Conservation (phyloP, 2,113 vertebrate species). For the Numenius arquata region DNA sequence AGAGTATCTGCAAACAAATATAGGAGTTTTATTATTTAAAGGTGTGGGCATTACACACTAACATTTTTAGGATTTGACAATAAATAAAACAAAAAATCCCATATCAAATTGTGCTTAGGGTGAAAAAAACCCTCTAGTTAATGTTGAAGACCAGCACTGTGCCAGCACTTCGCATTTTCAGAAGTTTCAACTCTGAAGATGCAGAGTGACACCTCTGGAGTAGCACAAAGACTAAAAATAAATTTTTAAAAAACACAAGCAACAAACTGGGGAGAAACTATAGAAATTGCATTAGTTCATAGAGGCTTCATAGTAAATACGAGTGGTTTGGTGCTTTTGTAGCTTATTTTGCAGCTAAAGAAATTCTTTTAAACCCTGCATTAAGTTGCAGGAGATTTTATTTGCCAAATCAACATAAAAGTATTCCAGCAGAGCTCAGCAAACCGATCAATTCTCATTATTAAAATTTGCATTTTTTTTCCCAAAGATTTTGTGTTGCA, state of each 20-base stretch:
- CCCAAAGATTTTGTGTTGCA: not conserved
- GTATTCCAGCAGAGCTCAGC: not conserved
- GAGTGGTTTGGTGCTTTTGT: not conserved
- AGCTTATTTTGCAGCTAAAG: not conserved
- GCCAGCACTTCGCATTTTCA: not conserved
- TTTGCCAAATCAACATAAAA: not conserved
- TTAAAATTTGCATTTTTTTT: not conserved
- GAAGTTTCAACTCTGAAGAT: not conserved
- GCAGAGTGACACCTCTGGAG: not conserved
- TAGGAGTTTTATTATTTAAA: constrained; percentile 61
- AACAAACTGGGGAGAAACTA: not conserved
- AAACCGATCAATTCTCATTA: not conserved
- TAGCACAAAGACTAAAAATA: not conserved
- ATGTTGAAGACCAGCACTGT: not conserved
- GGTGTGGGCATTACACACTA: constrained; percentile 11
- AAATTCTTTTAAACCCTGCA: not conserved
- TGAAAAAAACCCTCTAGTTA: not conserved
- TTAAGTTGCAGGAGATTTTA: not conserved
- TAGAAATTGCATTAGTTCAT: not conserved
- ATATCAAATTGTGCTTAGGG: not conserved
- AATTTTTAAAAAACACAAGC: not conserved
- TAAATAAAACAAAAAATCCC: constrained; percentile 46
- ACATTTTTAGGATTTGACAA: constrained; percentile 30
- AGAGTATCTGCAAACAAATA: constrained; percentile 75
- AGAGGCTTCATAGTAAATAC: not conserved